A percentile compares a stretch with the other conserved stretches of the same genome.
These are phyloP conservation scores for Chironomus striatipennis DNA, from an alignment of 1,140 invertebrate species.

Conservation along the genomic window DNA sequence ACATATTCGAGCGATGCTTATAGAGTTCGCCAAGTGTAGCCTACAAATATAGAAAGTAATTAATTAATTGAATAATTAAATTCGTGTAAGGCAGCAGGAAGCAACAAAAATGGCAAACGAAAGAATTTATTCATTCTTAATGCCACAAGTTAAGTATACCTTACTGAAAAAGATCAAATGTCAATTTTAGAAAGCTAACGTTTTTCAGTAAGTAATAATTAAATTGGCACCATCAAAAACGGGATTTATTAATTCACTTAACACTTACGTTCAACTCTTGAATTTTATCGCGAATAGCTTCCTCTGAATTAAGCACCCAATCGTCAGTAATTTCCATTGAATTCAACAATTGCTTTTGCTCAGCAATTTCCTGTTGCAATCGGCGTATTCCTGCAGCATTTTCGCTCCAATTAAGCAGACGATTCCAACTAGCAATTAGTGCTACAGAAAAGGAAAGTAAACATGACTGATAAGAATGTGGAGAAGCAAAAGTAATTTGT, in stretches of 20 bases:
- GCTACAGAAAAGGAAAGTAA: slow-evolving; percentile 30
- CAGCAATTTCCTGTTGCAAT: slow-evolving; percentile 38
- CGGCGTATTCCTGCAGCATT: slow-evolving; percentile 37
- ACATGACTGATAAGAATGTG: slow-evolving; percentile 1
- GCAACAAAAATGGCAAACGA: no score
- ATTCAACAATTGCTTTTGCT: slow-evolving; percentile 33
- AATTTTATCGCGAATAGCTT: slow-evolving; percentile 37
- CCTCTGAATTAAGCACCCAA: slow-evolving; percentile 37
- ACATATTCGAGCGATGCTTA: slow-evolving; percentile 59
- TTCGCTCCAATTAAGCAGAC: slow-evolving; percentile 39
- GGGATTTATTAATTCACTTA: background rate
- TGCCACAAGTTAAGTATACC: no score
- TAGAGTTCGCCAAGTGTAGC: slow-evolving; percentile 43
- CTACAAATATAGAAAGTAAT: slow-evolving; percentile 16
- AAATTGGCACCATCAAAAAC: background rate
- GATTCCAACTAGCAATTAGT: slow-evolving; percentile 38
- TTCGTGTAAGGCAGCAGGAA: no score
- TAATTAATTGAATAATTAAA: background rate
- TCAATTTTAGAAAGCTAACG: no score
- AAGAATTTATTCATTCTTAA: no score
- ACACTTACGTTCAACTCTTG: slow-evolving; percentile 36
- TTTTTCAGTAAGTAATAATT: no score
- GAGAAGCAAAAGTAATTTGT: slow-evolving; percentile 24
- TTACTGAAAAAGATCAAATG: no score
- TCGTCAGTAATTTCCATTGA: slow-evolving; percentile 33